Base-by-base conservation (phyloP, 1,140 invertebrate species). In the Heliconius hermathena region DNA sequence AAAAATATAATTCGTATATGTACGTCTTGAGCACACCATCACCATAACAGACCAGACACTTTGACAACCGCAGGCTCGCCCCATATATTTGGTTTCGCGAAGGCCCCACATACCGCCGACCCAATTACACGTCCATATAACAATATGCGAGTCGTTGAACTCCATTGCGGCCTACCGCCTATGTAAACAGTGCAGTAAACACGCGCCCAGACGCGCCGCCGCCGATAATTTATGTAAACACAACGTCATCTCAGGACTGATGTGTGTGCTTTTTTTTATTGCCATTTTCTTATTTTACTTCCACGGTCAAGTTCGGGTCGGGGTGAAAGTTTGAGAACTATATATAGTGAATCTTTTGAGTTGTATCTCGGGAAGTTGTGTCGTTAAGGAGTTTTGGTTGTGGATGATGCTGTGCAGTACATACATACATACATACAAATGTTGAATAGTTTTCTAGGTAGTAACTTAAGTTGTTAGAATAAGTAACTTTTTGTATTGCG, bases 161-260 rank as follows among this genome's bases (percentile, higher is more conserved):
- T 88, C 87, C 85, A 83, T 85, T 86, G 83, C 87, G 41, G 41
- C 41, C 41, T 16, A 16, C 41, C 13, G 84, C 85, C 84, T 89
- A 88, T 90, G 90, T 91, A 93, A 92, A 93, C 93, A 93, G 83
- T 92, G 91, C 90, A 91, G 88, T 90, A 89, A 90, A 89, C 87
- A 87, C 77, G 70, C 73, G 72, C 81, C 83, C 85, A 90, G 91
- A 92, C 91, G 86, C 83, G 86, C 82, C 87, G 89, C 80, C 90
- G 91, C 87, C 91, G 87, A 94, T 94, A 92, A 93, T 94, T 93
- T 94, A 94, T 94, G 93, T 94, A 93, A 93, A 93, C 93, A 46
- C 88, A 86, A 89, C 90, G 88, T 92, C 91, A 93, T 91, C 89
- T 90, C 89, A 92, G 91, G 85, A 90, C 83, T 90, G 91, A 91